Conservation (phyloP, 2,113 vertebrate genomes). For the Elephas maximus region DNA sequence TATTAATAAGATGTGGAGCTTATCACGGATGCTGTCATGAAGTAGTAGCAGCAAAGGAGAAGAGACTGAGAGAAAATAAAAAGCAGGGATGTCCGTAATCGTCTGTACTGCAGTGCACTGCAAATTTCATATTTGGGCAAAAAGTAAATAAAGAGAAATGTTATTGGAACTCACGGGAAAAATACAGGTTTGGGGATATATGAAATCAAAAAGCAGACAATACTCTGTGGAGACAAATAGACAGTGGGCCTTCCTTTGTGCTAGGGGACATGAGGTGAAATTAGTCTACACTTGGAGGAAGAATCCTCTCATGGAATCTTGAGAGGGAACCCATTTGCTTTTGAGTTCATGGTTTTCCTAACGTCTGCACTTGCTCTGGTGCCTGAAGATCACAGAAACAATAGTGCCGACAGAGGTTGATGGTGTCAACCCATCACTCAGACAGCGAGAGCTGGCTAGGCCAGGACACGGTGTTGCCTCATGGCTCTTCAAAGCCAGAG, state of each 20-base stretch:
- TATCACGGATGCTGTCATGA: slow-evolving; percentile 21
- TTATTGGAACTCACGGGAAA: neutral
- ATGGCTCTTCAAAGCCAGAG: neutral
- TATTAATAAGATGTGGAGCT: slow-evolving; percentile 70
- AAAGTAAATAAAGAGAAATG: neutral
- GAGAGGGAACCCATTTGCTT: neutral
- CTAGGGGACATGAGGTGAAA: neutral
- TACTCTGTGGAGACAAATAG: neutral
- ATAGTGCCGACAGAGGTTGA: neutral
- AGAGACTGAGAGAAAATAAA: neutral
- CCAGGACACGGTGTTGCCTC: neutral
- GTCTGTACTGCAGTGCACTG: neutral
- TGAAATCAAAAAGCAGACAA: neutral
- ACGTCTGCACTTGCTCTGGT: neutral
- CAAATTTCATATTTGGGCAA: neutral
- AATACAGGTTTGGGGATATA: neutral
- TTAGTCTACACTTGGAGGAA: neutral
- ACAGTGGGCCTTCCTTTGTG: neutral
- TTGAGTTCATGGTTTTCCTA: neutral
- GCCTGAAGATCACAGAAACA: neutral
- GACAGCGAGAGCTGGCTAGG: fast-evolving
- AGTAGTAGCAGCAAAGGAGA: neutral
- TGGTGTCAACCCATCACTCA: neutral
- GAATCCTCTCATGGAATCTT: neutral
- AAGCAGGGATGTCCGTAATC: neutral